Base-by-base conservation (phyloP, 2,113 vertebrate genomes). In the Porphyrio hochstetteri region DNA sequence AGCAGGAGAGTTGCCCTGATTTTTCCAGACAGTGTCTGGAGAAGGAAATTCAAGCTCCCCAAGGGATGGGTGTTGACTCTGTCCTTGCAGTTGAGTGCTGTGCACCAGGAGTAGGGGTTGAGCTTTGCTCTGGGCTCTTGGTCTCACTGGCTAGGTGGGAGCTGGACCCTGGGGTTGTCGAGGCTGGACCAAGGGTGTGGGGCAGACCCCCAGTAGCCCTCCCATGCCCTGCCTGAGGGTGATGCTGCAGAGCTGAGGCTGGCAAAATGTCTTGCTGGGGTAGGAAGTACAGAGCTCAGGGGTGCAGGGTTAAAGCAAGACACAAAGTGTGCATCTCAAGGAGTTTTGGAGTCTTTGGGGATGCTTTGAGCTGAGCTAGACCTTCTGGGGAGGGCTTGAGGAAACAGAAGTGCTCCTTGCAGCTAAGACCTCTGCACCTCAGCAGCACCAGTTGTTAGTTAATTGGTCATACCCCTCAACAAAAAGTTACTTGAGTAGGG, bases 251-350 rank as follows among this genome's bases (percentile, higher is more conserved):
- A 65, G 31, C 31, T 44, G 71, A 40, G 17, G 27, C 28, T 79
- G 35, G 11, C 3, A 13, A 42, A 36, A 36, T 7, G 8, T 38
- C 42, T 44, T 2, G 0, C 52, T 3, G 2, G 28, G 38, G 11
- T 8, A 14, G 11, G 8, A 14, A 11, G 36, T 24, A 29, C 36
- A 24, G 42, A 63, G 28, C 28, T 9, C 18, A 16, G 5, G 4
- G 31, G 46, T 18, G 31, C 40, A 44, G 44, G 60, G 18, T 23
- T 46, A 59, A 25, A 86, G 44, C 28, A 36, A 38, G 23, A 61
- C 10, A 33, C 21, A 19, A 55, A 19, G 40, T 7, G 5, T 11
- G 12, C 20, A 28, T 16, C 56, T 50, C 27, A 2, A 6, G 0
- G 7, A n/a, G 2, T 28, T 57, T 16, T 29, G 77, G 35, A 5